phyloP scores from a whole-genome alignment of 37 sponge, comb jelly and placozoan genomes.

The Corticium candelabrum region DNA sequence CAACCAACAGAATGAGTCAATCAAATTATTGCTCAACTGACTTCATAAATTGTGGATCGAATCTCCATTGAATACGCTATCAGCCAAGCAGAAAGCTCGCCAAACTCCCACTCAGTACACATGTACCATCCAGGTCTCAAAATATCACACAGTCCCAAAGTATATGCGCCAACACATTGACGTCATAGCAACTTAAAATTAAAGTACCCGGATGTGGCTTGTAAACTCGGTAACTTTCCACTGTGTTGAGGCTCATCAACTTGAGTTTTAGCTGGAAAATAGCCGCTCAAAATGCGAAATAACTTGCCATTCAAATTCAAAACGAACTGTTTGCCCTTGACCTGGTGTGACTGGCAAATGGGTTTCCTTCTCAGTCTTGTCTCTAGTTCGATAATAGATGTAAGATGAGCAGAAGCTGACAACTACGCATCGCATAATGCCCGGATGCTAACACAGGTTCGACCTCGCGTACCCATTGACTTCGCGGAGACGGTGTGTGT shows the following conservation, averaged over 20 bases:
- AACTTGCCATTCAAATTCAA: conserved; percentile 53
- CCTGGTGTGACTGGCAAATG: too few species aligned
- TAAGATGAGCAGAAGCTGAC: too few species aligned
- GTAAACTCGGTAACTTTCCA: conserved; percentile 68
- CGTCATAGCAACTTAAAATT: conserved; percentile 27
- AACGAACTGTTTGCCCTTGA: conserved; percentile 30
- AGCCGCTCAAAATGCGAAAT: conserved; percentile 67
- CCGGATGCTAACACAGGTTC: too few species aligned
- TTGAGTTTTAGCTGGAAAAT: conserved; percentile 59
- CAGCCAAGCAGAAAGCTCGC: conserved; percentile 90
- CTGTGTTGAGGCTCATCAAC: conserved; percentile 83
- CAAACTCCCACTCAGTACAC: conserved; percentile 92
- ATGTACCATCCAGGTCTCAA: conserved; percentile 95
- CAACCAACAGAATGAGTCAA: conserved; percentile 39
- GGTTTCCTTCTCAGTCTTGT: too few species aligned
- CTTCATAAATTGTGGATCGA: conserved; percentile 38
- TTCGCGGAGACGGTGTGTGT: too few species aligned
- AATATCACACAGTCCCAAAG: conserved; percentile 64
- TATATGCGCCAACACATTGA: conserved; percentile 52
- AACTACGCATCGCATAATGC: too few species aligned
- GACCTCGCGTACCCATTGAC: too few species aligned
- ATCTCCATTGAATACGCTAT: conserved; percentile 60
- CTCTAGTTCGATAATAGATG: too few species aligned
- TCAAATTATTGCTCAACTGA: conserved; percentile 61
- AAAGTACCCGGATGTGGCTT: conserved; percentile 61